Conservation (phyloP, 2,888 invertebrate genomes). For the Phengaris alcon region DNA sequence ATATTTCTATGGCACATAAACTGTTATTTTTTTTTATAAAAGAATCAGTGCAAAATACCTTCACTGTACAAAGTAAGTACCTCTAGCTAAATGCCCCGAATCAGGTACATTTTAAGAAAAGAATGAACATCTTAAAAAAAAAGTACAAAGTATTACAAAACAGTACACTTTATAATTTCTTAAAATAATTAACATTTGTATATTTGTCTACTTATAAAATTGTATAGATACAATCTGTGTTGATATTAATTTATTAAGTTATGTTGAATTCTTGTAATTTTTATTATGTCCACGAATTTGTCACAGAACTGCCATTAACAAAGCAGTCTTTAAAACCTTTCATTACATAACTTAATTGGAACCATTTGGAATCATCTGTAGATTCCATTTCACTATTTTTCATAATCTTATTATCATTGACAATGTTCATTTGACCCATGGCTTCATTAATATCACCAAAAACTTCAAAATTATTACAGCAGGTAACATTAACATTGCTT, state of each 20-base stretch:
- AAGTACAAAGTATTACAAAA: constrained; percentile 6
- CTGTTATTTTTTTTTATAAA: background rate
- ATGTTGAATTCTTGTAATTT: background rate
- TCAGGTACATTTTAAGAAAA: too few relatives aligned
- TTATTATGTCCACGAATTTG: constrained; percentile 64
- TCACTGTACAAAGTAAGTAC: constrained; percentile 1
- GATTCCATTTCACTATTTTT: constrained; percentile 62
- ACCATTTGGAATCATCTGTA: constrained; percentile 65
- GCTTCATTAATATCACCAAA: constrained; percentile 59
- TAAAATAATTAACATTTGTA: constrained; percentile 23
- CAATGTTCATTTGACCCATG: constrained; percentile 43
- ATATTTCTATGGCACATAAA: constrained; percentile 25
- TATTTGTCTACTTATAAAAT: constrained; percentile 5
- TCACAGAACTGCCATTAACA: constrained; percentile 76
- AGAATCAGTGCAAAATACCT: background rate
- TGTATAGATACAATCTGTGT: background rate
- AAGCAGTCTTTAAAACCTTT: constrained; percentile 80
- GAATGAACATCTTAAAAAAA: too few relatives aligned
- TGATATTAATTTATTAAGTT: background rate
- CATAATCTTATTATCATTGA: constrained; percentile 44
- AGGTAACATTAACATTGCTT: constrained; percentile 51
- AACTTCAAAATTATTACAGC: constrained; percentile 64
- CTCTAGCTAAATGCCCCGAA: too few relatives aligned
- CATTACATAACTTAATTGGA: constrained; percentile 74
- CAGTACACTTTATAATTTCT: background rate